Base-by-base conservation (phyloP, 2,797 vertebrate genomes). In the Otus scops region DNA sequence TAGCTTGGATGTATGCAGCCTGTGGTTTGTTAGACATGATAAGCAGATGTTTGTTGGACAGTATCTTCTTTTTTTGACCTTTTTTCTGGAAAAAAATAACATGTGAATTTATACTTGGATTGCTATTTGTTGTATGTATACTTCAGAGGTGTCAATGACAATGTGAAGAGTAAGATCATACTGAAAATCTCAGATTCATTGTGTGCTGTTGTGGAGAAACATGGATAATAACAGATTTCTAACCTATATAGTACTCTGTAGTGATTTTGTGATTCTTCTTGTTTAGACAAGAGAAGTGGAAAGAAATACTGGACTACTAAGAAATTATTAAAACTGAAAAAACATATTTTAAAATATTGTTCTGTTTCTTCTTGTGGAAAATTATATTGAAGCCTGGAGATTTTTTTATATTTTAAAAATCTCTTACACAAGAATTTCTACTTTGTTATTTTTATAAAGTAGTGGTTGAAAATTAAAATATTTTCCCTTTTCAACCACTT, bases 331-430 rank as follows among this genome's bases (percentile, higher is more conserved):
- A 78, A 81, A 76, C 34, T 54, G 34, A 8, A 59, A 96, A 92
- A 91, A 68, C 39, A 7, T 39, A 47, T 88, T 88, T 78, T 21
- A 88, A 93, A 73, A 88, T 88, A 84, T 88, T 84, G 91, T 93
- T 61, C 20, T 79, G 21, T 48, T 91, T 11, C 11, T 74, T 85
- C 71, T 47, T 75, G 32, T 14, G 41, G 27, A 83, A 85, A 90
- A 87, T 23, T 1, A 73, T 59, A 50, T 11, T 54, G 75, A 91
- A 77, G 30, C 48, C 51, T 84, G 38, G 27, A 77, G 27, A 8
- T 41, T 64, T 88, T 82, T 51, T 22, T 3, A 28, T 76, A 47
- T 76, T 81, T 45, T 67, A 38, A 59, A 89, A 80, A 56, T 53
- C 11, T 76, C 43, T 69, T 32, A 50, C 1, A 9, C 8, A 38